Conservation (phyloP, 2,113 vertebrate genomes). For the Mobula hypostoma region DNA sequence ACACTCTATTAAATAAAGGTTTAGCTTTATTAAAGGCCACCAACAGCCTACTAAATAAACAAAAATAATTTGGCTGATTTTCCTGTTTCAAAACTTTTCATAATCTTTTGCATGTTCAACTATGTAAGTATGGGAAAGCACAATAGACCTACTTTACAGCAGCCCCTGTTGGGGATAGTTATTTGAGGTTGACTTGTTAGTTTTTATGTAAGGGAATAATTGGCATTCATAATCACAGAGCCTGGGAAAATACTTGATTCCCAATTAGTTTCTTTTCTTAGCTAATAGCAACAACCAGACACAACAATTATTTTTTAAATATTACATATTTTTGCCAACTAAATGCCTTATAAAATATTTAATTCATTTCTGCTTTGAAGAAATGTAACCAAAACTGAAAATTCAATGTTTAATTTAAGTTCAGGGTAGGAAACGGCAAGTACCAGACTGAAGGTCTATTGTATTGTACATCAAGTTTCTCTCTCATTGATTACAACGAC, state of each 20-base stretch:
- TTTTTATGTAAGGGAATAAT: conserved; percentile 20
- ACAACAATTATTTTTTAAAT: not conserved
- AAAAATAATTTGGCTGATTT: not conserved
- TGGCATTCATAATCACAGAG: not conserved
- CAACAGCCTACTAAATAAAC: not conserved
- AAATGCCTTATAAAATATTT: no score
- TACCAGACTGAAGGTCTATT: not conserved
- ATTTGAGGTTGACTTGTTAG: conserved; percentile 25
- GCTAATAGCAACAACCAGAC: not conserved
- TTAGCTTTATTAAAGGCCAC: not conserved
- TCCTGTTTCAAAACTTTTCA: conserved; percentile 2
- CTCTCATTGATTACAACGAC: not conserved
- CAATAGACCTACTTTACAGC: not conserved
- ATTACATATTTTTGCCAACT: not conserved
- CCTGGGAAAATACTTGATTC: not conserved
- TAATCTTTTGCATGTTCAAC: not conserved
- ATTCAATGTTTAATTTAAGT: not conserved
- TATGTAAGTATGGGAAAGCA: not conserved
- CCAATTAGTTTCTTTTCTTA: not conserved
- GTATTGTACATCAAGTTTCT: not conserved
- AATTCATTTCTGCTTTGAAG: not conserved
- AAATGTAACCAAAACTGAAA: not conserved
- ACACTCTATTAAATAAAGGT: not conserved
- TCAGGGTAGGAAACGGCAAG: not conserved
- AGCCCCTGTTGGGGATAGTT: conserved; percentile 21